A percentile compares a stretch with the other conserved stretches of the same genome.
These are phyloP conservation scores for Naso thynnoides DNA, from an alignment of 2,797 vertebrate genomes.

Conservation along the genomic window DNA sequence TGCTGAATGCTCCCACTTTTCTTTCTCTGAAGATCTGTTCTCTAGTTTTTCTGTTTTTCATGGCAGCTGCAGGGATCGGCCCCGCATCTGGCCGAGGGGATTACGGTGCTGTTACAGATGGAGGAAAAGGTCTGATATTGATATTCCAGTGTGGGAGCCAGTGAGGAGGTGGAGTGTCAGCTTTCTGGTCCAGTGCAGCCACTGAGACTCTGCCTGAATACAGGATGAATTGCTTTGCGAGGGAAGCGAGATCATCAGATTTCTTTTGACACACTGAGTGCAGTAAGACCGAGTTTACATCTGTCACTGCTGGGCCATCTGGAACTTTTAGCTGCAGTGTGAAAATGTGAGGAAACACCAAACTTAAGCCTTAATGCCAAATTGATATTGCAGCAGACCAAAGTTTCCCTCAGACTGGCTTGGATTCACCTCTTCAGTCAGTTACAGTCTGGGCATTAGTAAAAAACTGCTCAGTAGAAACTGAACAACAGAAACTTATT, in stretches of 20 bases:
- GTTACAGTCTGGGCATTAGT: neutral
- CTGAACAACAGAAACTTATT: neutral
- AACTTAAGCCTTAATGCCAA: neutral
- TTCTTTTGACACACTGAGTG: neutral
- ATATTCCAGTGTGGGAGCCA: slow-evolving; percentile 71
- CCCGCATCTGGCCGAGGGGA: slow-evolving; percentile 19
- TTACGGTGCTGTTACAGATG: slow-evolving; percentile 41
- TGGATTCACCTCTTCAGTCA: neutral
- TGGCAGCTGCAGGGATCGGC: slow-evolving; percentile 68
- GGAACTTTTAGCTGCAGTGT: slow-evolving; percentile 1
- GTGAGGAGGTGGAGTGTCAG: slow-evolving; percentile 48
- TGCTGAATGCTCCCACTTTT: slow-evolving; percentile 50
- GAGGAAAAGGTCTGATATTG: slow-evolving; percentile 51
- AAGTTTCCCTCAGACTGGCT: neutral
- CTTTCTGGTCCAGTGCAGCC: slow-evolving; percentile 33
- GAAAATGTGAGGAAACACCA: slow-evolving; percentile 16
- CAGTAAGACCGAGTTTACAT: slow-evolving; percentile 11
- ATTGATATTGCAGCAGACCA: neutral
- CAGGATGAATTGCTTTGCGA: neutral
- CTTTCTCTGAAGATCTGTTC: slow-evolving; percentile 52
- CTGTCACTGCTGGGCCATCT: neutral
- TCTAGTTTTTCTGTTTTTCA: slow-evolving; percentile 33
- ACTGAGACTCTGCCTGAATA: slow-evolving; percentile 24
- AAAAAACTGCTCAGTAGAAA: neutral
- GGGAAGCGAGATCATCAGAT: slow-evolving; percentile 9